Evolutionary conservation across 1,140 invertebrate genomes (phyloP), one percentile per base, ranked within the genome.

Genomic region (Drosophila prosaltans): DNA sequence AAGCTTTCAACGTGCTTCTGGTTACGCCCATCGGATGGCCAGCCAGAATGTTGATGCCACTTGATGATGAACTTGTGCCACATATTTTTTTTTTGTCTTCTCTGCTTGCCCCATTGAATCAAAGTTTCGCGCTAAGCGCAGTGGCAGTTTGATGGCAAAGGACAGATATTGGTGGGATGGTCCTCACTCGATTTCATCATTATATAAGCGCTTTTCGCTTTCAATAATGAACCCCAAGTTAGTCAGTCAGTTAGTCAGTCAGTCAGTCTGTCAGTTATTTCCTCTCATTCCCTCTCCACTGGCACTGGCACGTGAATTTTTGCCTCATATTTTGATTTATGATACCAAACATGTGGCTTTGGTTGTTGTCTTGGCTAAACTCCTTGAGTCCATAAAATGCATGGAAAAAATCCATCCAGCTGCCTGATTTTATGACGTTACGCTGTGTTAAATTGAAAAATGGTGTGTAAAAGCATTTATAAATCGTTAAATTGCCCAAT

Each of bases 1-100:
- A 28, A 76, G 83, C 83, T 89, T 88, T 88, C 83, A 89, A 80
- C 83, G 77, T 89, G 51, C 80, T 59, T 75, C 43, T 32, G 26
- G 80, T 66, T 69, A 90, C 86, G 82, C 86, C 85, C 68, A 26
- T 2, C 55, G 16, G 8, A 8, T 40, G 51, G n/a, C 10, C 55
- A 48, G 26, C 39, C 26, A n/a, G 59, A 32, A 36, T 16, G 43
- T 16, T 36, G 28, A 57, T 41, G 69, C 32, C 3, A 36, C 32
- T 36, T 36, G 32, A 73, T 84, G 84, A 89, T 90, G 84, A 89
- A 89, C 85, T 89, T 89, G 86, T 89, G 85, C 85, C 86, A 89
- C 45, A 80, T 81, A 90, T 85, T 0, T 4, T 30, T 30, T 73
- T 76, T 59, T 58, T 16, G 16, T 9, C 10, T 64, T 41, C 67